A percentile compares a stretch with the other conserved stretches of the same genome.
Evolutionary conservation across 2,797 vertebrate genomes (phyloP).

Genomic region (Lophura swinhoii): DNA sequence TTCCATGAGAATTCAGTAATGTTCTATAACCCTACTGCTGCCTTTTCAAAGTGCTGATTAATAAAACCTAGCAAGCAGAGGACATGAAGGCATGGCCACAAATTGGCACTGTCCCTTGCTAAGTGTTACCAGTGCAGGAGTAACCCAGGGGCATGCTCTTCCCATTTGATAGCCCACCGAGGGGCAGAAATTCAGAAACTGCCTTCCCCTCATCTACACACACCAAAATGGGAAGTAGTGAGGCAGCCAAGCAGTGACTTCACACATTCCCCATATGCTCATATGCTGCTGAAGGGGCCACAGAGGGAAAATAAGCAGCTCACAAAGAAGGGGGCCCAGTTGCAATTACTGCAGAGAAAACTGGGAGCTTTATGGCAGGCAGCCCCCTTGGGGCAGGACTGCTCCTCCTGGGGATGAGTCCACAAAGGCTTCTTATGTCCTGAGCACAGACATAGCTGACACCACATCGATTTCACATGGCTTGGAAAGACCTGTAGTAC

Average conservation of each 20-base stretch:
- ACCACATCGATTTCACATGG: not conserved
- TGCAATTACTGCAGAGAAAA: not conserved
- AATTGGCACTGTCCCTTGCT: not conserved
- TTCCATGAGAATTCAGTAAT: not conserved
- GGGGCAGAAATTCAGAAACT: not conserved
- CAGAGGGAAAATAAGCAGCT: not conserved
- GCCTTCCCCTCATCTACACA: not conserved
- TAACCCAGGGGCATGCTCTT: rapidly evolving
- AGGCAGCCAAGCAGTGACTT: not conserved
- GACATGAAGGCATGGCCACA: not conserved
- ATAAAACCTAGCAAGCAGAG: not conserved
- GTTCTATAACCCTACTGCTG: not conserved
- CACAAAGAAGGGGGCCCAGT: not conserved
- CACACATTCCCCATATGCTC: rapidly evolving
- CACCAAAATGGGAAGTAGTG: rapidly evolving
- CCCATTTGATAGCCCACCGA: not conserved
- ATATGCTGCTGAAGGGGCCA: not conserved
- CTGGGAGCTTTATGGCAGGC: not conserved
- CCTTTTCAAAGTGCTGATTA: not conserved
- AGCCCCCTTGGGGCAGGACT: not conserved
- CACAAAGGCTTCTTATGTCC: not conserved
- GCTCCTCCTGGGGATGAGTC: not conserved
- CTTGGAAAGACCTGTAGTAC: not conserved
- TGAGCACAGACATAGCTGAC: not conserved
- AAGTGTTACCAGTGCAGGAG: not conserved